Evolutionary conservation across 1,140 invertebrate species (phyloP), one percentile per base, ranked within the genome.

Genomic region (Callitettix versicolor): DNA sequence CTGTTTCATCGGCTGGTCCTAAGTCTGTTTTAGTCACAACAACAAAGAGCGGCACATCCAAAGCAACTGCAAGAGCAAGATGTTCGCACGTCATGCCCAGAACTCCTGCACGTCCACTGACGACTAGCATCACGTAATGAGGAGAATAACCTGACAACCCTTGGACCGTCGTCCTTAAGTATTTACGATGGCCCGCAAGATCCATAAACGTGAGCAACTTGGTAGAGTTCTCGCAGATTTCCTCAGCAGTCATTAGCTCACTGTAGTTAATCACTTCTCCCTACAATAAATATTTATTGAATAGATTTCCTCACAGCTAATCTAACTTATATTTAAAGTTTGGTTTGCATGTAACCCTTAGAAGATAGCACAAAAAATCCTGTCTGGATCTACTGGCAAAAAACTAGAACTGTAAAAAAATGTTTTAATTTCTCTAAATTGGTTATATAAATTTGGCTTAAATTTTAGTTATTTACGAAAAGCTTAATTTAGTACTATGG

Each of bases 121-220:
- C 84, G 30, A 97, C 87, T 9, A 98, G 48, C 48, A 51, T 51
- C 12, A 38, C 48, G 20, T 51, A 51, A 30, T 51, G 48, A 2
- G 48, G 46, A 14, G 17, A 34, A 12, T 53, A 47, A 30, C 43
- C 53, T 11, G 57, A 26, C 33, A 55, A 42, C 0, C 95, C 95
- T 65, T 95, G 86, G 30, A 98, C 82, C 7, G 96, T 98, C 55
- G 95, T 98, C 62, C 88, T 80, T 61, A 98, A 76, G 69, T 98
- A 99, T 68, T 98, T 97, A 58, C 86, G 83, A 74, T 98, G 93
- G 0, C 95, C 96, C 5, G 95, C 95, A 58, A 98, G 74, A 76
- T 99, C 96, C 64, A 98, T 85, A 63, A 98, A 91, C 1, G 92
- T 95, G 0, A 98, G 86, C 34, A 97, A 72, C 72, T 95, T 95